Conservation (phyloP, 1,140 invertebrate species). For the Dolichoris vasculosae region DNA sequence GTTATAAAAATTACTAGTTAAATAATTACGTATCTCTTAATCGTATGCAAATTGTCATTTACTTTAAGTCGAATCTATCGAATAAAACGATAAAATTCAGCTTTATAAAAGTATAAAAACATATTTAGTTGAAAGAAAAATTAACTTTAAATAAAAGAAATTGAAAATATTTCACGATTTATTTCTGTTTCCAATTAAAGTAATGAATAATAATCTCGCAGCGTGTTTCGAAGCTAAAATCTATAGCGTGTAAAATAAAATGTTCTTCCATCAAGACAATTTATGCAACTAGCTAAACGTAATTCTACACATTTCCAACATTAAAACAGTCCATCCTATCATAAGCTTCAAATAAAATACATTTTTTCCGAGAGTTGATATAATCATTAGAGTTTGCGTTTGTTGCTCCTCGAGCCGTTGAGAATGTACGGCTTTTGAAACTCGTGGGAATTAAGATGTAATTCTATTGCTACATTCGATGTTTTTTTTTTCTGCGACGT, state of each 20-base stretch:
- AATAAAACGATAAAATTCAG: too few relatives aligned
- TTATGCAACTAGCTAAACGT: neutral
- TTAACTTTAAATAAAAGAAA: too few relatives aligned
- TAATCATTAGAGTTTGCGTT: neutral
- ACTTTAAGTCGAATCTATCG: too few relatives aligned
- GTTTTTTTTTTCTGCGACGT: neutral
- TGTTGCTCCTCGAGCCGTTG: neutral
- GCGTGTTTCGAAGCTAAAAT: too few relatives aligned
- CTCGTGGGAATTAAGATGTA: constrained; percentile 13
- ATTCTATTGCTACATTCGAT: neutral
- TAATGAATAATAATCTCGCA: too few relatives aligned
- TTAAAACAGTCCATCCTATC: neutral
- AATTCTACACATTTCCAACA: neutral
- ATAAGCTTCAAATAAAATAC: neutral
- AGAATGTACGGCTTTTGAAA: neutral
- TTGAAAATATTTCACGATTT: too few relatives aligned
- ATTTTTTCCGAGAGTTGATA: neutral
- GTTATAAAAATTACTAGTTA: neutral
- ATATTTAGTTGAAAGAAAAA: too few relatives aligned
- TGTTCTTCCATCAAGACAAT: too few relatives aligned
- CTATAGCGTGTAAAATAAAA: too few relatives aligned
- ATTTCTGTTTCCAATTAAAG: too few relatives aligned
- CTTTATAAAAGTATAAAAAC: too few relatives aligned
- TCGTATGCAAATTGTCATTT: neutral
- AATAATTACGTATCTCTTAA: neutral